A percentile compares a stretch with the other conserved stretches of the same genome.
phyloP scores from a whole-genome alignment of 2,888 invertebrate species.

The Congeria kusceri region DNA sequence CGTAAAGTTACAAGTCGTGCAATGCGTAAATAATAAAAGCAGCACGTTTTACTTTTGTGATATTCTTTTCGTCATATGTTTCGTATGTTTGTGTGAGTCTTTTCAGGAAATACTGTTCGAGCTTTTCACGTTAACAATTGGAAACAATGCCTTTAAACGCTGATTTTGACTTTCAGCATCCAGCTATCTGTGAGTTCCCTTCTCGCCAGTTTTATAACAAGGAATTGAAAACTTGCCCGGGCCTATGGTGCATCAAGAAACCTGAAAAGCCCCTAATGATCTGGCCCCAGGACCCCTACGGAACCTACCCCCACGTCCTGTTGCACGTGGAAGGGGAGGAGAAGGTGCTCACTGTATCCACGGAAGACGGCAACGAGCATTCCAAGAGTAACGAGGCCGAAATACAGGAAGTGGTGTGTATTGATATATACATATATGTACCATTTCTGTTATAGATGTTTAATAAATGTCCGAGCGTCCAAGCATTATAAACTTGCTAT shows the following conservation, averaged over 20 bases:
- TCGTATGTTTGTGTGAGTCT: background rate
- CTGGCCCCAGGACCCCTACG: conserved; percentile 4
- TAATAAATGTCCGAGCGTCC: too few relatives aligned
- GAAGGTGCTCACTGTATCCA: conserved; percentile 70
- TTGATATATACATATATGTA: too few relatives aligned
- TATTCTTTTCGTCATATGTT: background rate
- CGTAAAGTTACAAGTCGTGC: too few relatives aligned
- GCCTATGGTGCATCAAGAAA: conserved; percentile 12
- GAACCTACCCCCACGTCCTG: conserved; percentile 68
- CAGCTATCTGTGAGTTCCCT: conserved; percentile 75
- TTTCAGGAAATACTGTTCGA: background rate
- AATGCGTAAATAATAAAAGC: too few relatives aligned
- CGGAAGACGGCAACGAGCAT: conserved; percentile 78
- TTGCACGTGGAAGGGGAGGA: conserved; percentile 78
- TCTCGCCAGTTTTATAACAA: conserved; percentile 74
- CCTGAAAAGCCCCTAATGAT: conserved; percentile 9
- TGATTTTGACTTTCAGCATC: conserved; percentile 62
- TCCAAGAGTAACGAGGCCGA: conserved; percentile 77
- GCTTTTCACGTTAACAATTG: background rate
- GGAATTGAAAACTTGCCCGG: conserved; percentile 52
- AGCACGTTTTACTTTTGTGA: too few relatives aligned
- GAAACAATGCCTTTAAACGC: too few relatives aligned
- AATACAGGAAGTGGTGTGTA: conserved; percentile 71
- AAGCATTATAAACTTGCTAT: too few relatives aligned
- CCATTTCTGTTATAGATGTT: too few relatives aligned